Conservation (phyloP, 1,140 invertebrate species). For the Caenorhabditis remanei region DNA sequence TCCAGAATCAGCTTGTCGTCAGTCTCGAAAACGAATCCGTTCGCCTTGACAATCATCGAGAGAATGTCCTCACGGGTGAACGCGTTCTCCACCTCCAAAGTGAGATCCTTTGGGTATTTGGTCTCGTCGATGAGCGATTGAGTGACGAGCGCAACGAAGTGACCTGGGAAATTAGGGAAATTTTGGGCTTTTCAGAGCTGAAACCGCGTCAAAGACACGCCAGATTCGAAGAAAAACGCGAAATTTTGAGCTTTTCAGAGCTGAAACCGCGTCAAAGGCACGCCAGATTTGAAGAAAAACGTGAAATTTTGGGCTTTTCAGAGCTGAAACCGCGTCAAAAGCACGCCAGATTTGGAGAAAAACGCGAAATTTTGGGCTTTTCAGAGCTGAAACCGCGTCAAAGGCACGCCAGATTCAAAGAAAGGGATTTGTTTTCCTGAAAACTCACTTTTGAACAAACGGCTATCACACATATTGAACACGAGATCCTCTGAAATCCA, state of each 20-base stretch:
- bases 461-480: conserved; percentile 16
- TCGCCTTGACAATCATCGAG: conserved; percentile 14
- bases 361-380: too few species aligned
- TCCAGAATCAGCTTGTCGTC: conserved; percentile 33
- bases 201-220: too few species aligned
- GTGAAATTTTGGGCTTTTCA: too few species aligned
- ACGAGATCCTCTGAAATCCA: neutral
- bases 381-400: too few species aligned
- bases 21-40: conserved; percentile 9
- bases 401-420: too few species aligned
- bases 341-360: too few species aligned
- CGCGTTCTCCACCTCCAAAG: neutral
- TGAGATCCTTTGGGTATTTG: neutral
- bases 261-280: too few species aligned
- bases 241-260: too few species aligned
- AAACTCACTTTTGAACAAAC: conserved; percentile 26
- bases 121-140: conserved; percentile 12
- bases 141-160: neutral
- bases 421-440: neutral
- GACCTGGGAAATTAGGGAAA: neutral
- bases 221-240: too few species aligned
- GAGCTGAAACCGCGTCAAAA: too few species aligned
- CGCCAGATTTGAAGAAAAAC: too few species aligned
- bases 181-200: too few species aligned
- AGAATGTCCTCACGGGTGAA: neutral